Base-by-base conservation (phyloP, 2,888 invertebrate genomes). In the Xiphydria camelus region DNA sequence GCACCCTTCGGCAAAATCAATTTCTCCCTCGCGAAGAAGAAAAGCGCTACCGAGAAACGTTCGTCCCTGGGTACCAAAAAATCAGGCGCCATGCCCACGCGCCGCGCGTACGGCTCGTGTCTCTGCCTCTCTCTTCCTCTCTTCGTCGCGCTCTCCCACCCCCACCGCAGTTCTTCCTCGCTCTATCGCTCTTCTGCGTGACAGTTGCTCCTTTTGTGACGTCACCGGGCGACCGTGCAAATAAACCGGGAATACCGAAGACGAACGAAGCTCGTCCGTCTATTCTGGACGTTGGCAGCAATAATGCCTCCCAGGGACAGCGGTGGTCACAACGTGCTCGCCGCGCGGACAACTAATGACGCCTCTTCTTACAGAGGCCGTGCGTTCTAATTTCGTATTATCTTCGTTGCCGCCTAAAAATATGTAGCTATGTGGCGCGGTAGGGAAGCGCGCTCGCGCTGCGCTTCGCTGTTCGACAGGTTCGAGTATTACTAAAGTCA, bases 261-360 rank as follows among this genome's bases (percentile, higher is more conserved):
- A 40, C 25, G 39, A 34, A 22, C 23, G 20, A 34, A 45, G 40
- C 45, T 31, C 29, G 34, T 18, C 49, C 57, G 50, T 58, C 57
- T 59, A 59, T 59, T 59, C 59, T 59, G 56, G 54, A 59, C 56
- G 51, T 58, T 59, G 59, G 59, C 59, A 58, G 58, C 56, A 54
- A 59, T 58, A 54, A 59, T 49, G 56, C 58, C 59, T 54, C 51
- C 56, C 59, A 58, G 59, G 59, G 59, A 56, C 56, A 56, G 50
- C 43, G 41, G 47, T 49, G 40, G 47, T 56, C 47, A 47, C 55
- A 44, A 55, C 46, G 47, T 44, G 41, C 49, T 50, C 40, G n/a
- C 22, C 31, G 32, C 37, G 15, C 51, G 38, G 47, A 52, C 58
- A 49, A 58, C 59, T 58, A 57, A 59, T 58, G 56, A 58, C 58